These are phyloP conservation scores for Scolopax mira DNA, from an alignment of 2,113 vertebrate species.

Conservation along the genomic window DNA sequence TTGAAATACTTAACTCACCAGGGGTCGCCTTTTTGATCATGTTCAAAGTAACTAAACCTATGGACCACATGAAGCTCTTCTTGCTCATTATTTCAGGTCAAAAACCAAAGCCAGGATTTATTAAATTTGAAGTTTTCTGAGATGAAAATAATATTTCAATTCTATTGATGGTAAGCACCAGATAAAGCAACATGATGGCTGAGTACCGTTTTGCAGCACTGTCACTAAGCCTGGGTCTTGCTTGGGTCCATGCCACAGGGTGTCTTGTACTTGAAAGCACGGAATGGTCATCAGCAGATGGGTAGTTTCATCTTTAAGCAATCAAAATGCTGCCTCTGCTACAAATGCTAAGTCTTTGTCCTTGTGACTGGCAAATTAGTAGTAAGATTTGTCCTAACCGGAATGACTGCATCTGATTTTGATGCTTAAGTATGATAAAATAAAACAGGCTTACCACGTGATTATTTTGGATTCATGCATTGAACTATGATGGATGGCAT, in stretches of 20 bases:
- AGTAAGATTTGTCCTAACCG: not conserved
- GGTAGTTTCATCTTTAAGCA: not conserved
- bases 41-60: not conserved
- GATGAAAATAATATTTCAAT: not conserved
- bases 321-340: not conserved
- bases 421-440: not conserved
- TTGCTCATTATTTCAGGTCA: not conserved
- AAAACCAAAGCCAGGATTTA: not conserved
- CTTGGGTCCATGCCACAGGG: not conserved
- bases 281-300: not conserved
- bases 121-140: constrained; percentile 13
- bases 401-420: not conserved
- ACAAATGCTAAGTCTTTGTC: not conserved
- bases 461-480: not conserved
- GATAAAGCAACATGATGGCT: not conserved
- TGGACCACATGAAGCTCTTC: not conserved
- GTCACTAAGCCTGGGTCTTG: not conserved
- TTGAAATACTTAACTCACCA: not conserved
- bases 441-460: not conserved
- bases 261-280: not conserved
- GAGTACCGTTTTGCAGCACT: not conserved
- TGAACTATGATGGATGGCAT: not conserved
- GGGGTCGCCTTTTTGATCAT: not conserved
- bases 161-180: not conserved
- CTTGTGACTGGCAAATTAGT: not conserved